These are phyloP conservation scores for Cavia aperea DNA, from an alignment of 2,113 vertebrate genomes.

Conservation along the genomic window DNA sequence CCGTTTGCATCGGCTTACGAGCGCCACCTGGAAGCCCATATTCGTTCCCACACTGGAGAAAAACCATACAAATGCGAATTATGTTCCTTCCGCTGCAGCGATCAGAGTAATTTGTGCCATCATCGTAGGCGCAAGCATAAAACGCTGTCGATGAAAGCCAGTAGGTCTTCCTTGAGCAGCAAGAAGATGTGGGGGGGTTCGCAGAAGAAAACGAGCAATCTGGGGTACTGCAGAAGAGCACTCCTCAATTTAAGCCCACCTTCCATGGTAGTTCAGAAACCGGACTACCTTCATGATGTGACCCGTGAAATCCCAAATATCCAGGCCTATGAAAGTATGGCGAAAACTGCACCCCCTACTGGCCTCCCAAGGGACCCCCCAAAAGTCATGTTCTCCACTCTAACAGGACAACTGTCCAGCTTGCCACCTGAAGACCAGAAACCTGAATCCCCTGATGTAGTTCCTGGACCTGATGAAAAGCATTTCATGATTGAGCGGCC, in stretches of 20 bases:
- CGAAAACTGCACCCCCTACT: constrained; percentile 74
- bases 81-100: constrained; percentile 98
- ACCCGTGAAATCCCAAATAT: constrained; percentile 87
- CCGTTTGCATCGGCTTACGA: constrained; percentile 98
- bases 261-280: constrained; percentile 93
- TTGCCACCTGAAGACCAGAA: constrained; percentile 89
- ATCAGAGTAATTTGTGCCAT: constrained; percentile 97
- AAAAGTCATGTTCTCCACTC: constrained; percentile 88
- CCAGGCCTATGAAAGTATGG: constrained; percentile 83
- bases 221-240: constrained; percentile 88
- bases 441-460: constrained; percentile 86
- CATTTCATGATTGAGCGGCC: constrained; percentile 93
- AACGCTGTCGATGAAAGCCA: constrained; percentile 93
- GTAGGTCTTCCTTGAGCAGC: constrained; percentile 88
- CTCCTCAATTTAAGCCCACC: constrained; percentile 93
- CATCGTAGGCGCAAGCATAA: constrained; percentile 97
- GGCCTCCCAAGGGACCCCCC: constrained; percentile 81
- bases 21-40: constrained; percentile 97
- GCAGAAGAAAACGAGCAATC: constrained; percentile 91
- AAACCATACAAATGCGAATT: constrained; percentile 98
- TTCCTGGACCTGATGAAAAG: constrained; percentile 91
- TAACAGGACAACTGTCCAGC: constrained; percentile 94
- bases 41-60: constrained; percentile 97
- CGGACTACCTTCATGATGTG: constrained; percentile 90
- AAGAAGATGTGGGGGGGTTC: constrained; percentile 96